These are phyloP conservation scores for Nipponia nippon DNA, from an alignment of 2,113 vertebrate species.

Conservation along the genomic window DNA sequence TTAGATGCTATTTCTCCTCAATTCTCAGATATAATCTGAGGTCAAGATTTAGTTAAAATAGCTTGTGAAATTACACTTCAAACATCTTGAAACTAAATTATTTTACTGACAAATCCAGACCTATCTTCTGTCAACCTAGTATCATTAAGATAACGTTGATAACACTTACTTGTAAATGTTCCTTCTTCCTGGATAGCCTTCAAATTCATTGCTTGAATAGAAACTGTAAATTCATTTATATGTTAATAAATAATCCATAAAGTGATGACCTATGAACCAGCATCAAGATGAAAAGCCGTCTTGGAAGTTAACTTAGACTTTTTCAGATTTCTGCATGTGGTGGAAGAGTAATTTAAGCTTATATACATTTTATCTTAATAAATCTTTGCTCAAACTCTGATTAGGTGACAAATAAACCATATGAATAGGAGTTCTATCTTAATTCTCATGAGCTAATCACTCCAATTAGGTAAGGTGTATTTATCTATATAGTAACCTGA, in stretches of 20 bases:
- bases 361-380: background rate
- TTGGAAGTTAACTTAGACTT: constrained; percentile 8
- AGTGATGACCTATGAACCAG: background rate
- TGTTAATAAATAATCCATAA: constrained; percentile 53
- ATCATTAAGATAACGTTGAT: constrained; percentile 5
- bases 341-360: background rate
- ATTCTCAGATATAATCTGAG: background rate
- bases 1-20: background rate
- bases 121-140: background rate
- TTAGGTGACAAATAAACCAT: background rate
- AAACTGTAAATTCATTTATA: constrained; percentile 73
- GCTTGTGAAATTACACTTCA: background rate
- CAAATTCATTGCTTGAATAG: constrained; percentile 84
- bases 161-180: constrained; percentile 80
- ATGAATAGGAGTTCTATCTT: background rate
- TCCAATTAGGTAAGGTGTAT: background rate
- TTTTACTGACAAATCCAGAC: background rate
- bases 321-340: background rate
- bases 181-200: constrained; percentile 79
- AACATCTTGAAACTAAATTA: background rate
- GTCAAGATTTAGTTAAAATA: background rate
- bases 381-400: background rate
- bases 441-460: background rate
- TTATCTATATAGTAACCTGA: background rate
- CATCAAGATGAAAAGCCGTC: background rate